Conservation (phyloP, 2,113 vertebrate species). For the Nasalis larvatus region DNA sequence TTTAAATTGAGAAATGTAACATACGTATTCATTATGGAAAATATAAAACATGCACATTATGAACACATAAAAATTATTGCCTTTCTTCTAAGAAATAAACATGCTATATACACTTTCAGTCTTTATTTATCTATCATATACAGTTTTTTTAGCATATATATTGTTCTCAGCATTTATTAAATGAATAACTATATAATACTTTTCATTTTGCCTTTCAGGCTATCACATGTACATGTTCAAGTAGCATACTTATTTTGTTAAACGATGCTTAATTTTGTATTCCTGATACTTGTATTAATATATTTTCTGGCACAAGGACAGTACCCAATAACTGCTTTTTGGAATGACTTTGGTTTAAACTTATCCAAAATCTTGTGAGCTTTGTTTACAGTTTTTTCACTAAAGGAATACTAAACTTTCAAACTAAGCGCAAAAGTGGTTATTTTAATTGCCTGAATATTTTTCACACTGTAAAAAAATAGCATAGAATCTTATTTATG, state of each 20-base stretch:
- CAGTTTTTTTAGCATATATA: background rate
- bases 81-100: background rate
- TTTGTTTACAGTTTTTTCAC: background rate
- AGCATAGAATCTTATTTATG: background rate
- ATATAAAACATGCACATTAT: background rate
- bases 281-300: background rate
- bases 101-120: background rate
- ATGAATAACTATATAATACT: background rate
- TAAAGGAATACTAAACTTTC: background rate
- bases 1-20: background rate
- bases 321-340: background rate
- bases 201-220: background rate
- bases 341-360: background rate
- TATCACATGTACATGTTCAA: background rate
- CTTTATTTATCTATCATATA: background rate
- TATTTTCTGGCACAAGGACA: background rate
- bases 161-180: background rate
- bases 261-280: background rate
- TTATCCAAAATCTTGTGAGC: background rate
- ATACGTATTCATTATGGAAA: background rate
- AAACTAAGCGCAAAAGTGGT: background rate
- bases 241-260: background rate
- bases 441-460: background rate
- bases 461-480: background rate
- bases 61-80: background rate